A percentile compares a stretch with the other conserved stretches of the same genome.
phyloP scores from a whole-genome alignment of 2,113 vertebrate species.

The Myotis brandtii region DNA sequence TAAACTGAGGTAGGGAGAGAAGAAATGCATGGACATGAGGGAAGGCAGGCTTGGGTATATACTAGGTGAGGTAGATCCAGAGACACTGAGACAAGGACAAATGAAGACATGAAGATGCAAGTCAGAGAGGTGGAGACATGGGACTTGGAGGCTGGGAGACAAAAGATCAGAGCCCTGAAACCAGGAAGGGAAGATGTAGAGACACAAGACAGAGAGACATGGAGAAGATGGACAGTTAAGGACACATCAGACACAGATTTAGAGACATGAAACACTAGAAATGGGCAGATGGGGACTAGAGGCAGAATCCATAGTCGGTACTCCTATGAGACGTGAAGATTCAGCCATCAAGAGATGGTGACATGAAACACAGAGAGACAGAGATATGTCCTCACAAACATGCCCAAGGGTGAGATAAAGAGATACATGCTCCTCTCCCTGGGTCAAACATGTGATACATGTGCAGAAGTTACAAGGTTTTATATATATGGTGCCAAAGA shows the following conservation, averaged over 20 bases:
- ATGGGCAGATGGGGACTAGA: not conserved
- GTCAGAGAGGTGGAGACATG: not conserved
- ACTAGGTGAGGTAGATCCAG: not conserved
- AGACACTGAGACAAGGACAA: not conserved
- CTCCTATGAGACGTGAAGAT: not conserved
- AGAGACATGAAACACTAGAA: not conserved
- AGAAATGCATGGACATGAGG: not conserved
- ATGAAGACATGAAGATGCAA: not conserved
- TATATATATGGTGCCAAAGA: not conserved
- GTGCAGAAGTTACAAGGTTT: not conserved
- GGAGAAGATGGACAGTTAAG: not conserved
- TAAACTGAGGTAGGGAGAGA: conserved; percentile 86
- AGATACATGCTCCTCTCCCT: not conserved
- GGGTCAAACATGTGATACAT: not conserved
- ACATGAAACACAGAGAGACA: not conserved
- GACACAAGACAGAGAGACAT: not conserved
- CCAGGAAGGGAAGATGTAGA: not conserved
- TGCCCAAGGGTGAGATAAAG: not conserved
- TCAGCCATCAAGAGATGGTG: not conserved
- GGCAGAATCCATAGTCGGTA: not conserved
- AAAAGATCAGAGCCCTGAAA: not conserved
- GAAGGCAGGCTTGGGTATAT: not conserved
- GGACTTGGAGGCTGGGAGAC: not conserved
- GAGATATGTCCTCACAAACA: not conserved
- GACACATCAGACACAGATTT: not conserved